Evolutionary conservation across 2,888 invertebrate species (phyloP).

Genomic region (Shargacucullia verbasci): DNA sequence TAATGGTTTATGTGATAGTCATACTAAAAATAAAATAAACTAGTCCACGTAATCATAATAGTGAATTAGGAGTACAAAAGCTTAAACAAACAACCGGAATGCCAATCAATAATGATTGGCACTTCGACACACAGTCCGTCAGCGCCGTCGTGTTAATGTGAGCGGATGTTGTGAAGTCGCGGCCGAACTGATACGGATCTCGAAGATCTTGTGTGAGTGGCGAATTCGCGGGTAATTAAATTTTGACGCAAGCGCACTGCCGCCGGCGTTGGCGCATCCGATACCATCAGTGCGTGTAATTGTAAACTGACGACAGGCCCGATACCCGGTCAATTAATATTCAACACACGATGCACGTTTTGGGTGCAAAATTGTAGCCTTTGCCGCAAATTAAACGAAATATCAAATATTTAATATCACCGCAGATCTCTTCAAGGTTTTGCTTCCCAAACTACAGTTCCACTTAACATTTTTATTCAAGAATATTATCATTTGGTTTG

Average conservation of each 20-base stretch:
- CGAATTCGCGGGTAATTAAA: conserved; percentile 82
- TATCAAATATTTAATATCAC: conserved; percentile 13
- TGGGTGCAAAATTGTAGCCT: conserved; percentile 62
- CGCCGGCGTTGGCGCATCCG: conserved; percentile 63
- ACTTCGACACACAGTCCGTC: conserved; percentile 32
- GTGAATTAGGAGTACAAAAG: conserved; percentile 25
- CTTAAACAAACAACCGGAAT: conserved; percentile 37
- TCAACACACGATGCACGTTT: conserved; percentile 61
- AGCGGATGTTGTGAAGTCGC: conserved; percentile 44
- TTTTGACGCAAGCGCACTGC: conserved; percentile 71
- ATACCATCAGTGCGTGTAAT: conserved; percentile 78
- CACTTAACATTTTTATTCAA: too few relatives aligned
- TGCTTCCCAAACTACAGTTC: too few relatives aligned
- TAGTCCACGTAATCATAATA: conserved; percentile 15
- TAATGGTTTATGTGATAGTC: too few relatives aligned
- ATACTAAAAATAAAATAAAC: conserved; percentile 6
- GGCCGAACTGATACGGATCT: conserved; percentile 51
- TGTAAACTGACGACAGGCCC: conserved; percentile 65
- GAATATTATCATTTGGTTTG: too few relatives aligned
- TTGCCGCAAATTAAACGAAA: conserved; percentile 58
- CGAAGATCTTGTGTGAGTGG: conserved; percentile 63
- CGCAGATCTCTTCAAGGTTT: conserved; percentile 8
- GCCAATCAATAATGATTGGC: conserved; percentile 36
- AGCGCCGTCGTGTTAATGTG: conserved; percentile 37
- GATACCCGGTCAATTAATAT: conserved; percentile 71